Percentiles rank a stretch among this genome's conserved stretches.
Conservation (phyloP, 2,797 vertebrate genomes). For the Bucorvus abyssinicus region DNA sequence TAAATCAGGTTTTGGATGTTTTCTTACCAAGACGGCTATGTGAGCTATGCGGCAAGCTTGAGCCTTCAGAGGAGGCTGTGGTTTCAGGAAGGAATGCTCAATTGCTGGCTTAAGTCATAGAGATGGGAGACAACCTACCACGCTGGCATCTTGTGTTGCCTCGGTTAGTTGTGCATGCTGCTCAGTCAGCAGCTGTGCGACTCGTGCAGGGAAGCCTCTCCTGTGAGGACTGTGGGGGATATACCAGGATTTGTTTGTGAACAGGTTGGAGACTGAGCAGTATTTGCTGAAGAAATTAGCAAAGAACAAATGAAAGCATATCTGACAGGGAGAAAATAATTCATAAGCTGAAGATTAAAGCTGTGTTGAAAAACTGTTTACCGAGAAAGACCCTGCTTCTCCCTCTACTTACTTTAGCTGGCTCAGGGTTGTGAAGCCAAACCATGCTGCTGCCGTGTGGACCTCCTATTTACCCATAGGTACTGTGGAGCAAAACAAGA, state of each 20-base stretch:
- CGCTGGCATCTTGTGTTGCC: background rate
- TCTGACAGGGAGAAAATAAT: background rate
- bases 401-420: background rate
- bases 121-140: background rate
- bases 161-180: background rate
- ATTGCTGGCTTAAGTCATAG: background rate
- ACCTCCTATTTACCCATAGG: background rate
- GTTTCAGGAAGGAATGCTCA: background rate
- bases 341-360: background rate
- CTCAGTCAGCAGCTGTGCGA: background rate
- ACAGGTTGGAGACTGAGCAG: background rate
- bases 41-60: background rate
- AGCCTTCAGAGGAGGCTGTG: background rate
- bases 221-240: background rate
- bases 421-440: background rate
- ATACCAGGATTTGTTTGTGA: background rate
- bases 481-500: background rate
- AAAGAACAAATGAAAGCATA: background rate
- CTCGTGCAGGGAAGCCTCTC: background rate
- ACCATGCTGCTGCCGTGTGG: fast-evolving
- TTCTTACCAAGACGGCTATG: background rate
- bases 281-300: background rate
- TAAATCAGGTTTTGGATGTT: background rate
- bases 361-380: background rate
- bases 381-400: background rate